Evolutionary conservation across 2,888 invertebrate genomes (phyloP).

Genomic region (Euclidia mi): DNA sequence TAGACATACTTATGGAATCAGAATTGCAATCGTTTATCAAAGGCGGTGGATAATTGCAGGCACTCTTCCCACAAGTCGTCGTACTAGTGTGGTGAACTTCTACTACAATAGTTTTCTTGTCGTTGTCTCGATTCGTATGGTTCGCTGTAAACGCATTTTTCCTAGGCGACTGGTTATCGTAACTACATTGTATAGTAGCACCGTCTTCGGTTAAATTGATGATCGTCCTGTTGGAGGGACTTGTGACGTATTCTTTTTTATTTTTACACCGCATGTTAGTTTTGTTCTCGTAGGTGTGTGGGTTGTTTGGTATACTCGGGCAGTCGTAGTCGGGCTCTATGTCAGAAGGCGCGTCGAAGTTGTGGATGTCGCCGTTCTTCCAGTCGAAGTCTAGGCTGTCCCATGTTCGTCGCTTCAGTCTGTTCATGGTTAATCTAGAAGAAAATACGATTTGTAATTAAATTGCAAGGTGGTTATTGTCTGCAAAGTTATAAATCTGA

Average conservation of each 20-base stretch:
- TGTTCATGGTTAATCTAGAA: constrained; percentile 81
- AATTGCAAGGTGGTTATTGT: not conserved
- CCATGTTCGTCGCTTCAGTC: constrained; percentile 89
- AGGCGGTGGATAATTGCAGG: constrained; percentile 74
- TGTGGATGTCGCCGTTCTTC: constrained; percentile 86
- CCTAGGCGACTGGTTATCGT: constrained; percentile 82
- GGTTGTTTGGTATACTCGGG: constrained; percentile 87
- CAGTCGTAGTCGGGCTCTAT: constrained; percentile 86
- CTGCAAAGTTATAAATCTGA: too few species aligned
- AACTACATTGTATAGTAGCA: constrained; percentile 92
- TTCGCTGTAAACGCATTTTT: constrained; percentile 76
- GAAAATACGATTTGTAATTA: constrained; percentile 14
- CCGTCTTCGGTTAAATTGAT: constrained; percentile 93
- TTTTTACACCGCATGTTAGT: constrained; percentile 69
- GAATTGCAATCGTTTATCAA: constrained; percentile 68
- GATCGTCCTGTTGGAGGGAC: constrained; percentile 92
- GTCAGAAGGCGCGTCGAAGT: constrained; percentile 86
- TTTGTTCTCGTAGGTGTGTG: constrained; percentile 83
- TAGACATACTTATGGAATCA: constrained; percentile 77
- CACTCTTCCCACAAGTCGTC: constrained; percentile 72
- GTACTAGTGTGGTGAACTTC: constrained; percentile 92
- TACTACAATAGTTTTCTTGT: constrained; percentile 92
- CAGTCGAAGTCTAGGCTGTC: constrained; percentile 90
- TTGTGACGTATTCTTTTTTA: constrained; percentile 74
- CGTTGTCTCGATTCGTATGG: constrained; percentile 75